Evolutionary conservation across 1,140 invertebrate genomes (phyloP).

Genomic region (Drosophila navojoa): DNA sequence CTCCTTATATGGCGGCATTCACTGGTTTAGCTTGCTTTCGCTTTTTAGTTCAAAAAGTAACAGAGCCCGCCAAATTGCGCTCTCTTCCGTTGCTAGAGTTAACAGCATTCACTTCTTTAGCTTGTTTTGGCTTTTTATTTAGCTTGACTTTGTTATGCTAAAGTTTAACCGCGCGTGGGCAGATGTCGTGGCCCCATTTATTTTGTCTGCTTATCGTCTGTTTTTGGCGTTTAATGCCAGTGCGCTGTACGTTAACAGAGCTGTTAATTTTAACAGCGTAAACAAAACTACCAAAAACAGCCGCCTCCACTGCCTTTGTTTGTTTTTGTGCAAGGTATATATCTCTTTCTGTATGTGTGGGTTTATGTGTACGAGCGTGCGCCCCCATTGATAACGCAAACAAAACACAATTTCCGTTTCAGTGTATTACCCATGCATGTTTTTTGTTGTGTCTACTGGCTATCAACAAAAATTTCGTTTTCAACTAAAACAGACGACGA

Average conservation of each 20-base stretch:
- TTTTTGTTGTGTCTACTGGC: conserved; percentile 61
- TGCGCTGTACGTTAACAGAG: conserved; percentile 4
- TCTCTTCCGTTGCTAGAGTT: too few species aligned
- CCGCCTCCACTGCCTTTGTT: conserved; percentile 43
- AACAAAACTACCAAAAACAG: conserved; percentile 26
- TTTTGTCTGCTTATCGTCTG: neutral
- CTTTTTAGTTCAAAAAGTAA: too few species aligned
- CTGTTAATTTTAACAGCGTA: conserved; percentile 4
- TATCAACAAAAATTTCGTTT: conserved; percentile 70
- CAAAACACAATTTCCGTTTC: conserved; percentile 63
- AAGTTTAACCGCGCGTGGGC: neutral
- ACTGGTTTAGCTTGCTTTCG: too few species aligned
- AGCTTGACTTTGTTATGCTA: neutral
- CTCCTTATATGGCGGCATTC: too few species aligned
- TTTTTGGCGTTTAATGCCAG: neutral
- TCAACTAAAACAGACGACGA: conserved; percentile 39
- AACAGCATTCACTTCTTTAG: neutral
- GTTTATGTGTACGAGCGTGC: conserved; percentile 31
- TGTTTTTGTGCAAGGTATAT: conserved; percentile 40
- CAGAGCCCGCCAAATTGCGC: too few species aligned
- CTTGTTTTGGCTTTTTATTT: conserved; percentile 4
- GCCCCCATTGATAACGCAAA: conserved; percentile 71
- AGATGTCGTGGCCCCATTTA: neutral
- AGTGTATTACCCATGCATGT: conserved; percentile 50
- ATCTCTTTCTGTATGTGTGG: conserved; percentile 15